Evolutionary conservation across 2,888 invertebrate species (phyloP).

Genomic region (Eupithecia subfuscata): DNA sequence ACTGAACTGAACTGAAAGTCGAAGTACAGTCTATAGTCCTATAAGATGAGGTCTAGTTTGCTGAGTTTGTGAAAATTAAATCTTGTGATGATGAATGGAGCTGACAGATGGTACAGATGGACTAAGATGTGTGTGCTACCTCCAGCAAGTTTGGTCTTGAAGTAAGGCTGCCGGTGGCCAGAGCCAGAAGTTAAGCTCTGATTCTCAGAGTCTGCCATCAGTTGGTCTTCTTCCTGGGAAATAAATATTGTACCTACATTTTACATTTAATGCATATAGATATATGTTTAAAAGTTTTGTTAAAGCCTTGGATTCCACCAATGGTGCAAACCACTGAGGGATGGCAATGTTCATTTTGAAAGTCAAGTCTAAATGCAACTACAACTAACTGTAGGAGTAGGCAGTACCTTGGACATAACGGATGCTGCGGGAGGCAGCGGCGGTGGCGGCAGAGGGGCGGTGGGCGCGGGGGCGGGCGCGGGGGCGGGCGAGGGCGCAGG

Average conservation of each 20-base stretch:
- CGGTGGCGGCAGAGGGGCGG: slow-evolving; percentile 46
- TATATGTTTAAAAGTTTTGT: no score
- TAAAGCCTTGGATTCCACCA: no score
- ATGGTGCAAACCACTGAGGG: background rate
- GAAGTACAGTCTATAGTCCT: no score
- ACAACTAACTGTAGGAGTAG: background rate
- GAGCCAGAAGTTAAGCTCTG: background rate
- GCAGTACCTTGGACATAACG: background rate
- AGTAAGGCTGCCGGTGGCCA: slow-evolving; percentile 57
- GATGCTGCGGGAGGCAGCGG: slow-evolving; percentile 15
- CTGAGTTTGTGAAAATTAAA: background rate
- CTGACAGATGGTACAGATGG: background rate
- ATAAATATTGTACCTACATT: background rate
- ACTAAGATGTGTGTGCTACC: slow-evolving; percentile 50
- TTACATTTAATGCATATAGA: no score
- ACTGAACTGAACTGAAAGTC: no score
- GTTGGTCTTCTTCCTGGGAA: slow-evolving; percentile 44
- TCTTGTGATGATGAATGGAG: background rate
- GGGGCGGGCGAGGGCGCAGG: slow-evolving; percentile 49
- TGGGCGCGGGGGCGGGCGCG: slow-evolving; percentile 51
- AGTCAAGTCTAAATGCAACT: background rate
- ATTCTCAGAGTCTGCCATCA: slow-evolving; percentile 39
- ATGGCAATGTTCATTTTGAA: background rate
- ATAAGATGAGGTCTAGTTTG: no score
- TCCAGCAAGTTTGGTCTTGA: slow-evolving; percentile 68